Conservation (phyloP, 2,113 vertebrate species). For the Rafetus swinhoei region DNA sequence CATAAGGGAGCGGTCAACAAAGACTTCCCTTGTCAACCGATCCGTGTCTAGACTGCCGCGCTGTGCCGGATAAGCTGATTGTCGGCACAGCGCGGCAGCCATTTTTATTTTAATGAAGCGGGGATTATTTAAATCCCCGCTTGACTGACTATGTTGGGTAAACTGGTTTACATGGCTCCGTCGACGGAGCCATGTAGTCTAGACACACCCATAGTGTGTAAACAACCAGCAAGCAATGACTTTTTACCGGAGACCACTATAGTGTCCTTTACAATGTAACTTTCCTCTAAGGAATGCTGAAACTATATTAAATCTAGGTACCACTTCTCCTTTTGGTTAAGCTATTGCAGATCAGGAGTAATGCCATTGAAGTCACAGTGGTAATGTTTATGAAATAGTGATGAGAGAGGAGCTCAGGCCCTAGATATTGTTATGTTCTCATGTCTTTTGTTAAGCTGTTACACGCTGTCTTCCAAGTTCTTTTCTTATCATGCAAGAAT, state of each 20-base stretch:
- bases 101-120: too few species aligned
- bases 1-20: too few species aligned
- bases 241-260: background rate
- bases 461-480: background rate
- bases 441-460: background rate
- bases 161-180: too few species aligned
- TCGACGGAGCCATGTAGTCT: too few species aligned
- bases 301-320: fast-evolving
- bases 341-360: background rate
- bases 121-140: too few species aligned
- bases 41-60: too few species aligned
- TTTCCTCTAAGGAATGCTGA: background rate
- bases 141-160: too few species aligned
- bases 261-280: background rate
- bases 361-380: background rate
- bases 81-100: too few species aligned
- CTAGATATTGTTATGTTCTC: background rate
- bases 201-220: too few species aligned
- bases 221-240: fast-evolving
- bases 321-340: background rate
- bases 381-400: background rate
- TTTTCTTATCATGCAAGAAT: background rate
- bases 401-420: background rate
- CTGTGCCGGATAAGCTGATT: too few species aligned
- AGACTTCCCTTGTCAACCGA: too few species aligned